These are phyloP conservation scores for Theonella swinhoei DNA, from an alignment of 37 sponge, comb jelly and placozoan genomes.

Conservation along the genomic window DNA sequence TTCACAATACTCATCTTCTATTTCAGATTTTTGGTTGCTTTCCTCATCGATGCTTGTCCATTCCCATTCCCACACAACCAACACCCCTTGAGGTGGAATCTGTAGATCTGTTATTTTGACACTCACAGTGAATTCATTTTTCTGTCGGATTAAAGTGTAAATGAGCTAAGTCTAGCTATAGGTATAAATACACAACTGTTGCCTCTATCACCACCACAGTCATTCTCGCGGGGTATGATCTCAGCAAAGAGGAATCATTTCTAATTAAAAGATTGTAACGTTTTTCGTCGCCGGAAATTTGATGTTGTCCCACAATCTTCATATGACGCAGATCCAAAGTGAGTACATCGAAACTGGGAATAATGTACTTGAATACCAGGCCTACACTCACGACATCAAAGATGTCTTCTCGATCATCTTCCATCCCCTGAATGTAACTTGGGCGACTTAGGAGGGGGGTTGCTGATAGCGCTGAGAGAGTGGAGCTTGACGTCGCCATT, in stretches of 20 bases:
- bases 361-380: background rate
- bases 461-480: background rate
- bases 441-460: background rate
- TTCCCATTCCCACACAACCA: background rate
- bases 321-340: slow-evolving; percentile 10
- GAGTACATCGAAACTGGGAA: slow-evolving; percentile 28
- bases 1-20: background rate
- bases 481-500: no score
- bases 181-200: no score
- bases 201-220: no score
- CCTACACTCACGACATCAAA: background rate
- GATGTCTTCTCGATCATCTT: background rate
- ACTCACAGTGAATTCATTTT: background rate
- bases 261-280: background rate
- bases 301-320: background rate
- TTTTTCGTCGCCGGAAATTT: background rate
- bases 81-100: slow-evolving; percentile 3
- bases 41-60: background rate
- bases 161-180: no score
- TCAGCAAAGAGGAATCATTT: background rate
- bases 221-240: slow-evolving; percentile 7
- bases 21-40: background rate
- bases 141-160: background rate
- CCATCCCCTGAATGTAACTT: background rate
- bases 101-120: background rate